A percentile compares a stretch with the other conserved stretches of the same genome.
phyloP scores from a whole-genome alignment of 2,888 invertebrate genomes.

The Lycocerus yunnanus region DNA sequence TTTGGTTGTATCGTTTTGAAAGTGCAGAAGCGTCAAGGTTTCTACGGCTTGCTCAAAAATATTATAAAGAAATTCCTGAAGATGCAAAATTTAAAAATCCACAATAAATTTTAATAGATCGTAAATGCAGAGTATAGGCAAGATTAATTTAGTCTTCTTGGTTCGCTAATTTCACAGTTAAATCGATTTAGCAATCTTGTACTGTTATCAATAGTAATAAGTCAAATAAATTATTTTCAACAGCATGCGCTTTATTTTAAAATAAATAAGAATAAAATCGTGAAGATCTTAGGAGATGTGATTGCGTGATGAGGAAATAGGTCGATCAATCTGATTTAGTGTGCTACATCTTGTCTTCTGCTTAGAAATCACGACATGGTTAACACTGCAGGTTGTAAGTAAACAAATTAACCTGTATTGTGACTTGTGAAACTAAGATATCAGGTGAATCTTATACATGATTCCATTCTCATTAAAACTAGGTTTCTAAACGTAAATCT shows the following conservation, averaged over 20 bases:
- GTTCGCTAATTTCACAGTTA: background rate
- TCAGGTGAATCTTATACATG: conserved; percentile 20
- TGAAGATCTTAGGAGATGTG: conserved; percentile 28
- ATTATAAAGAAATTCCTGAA: too few relatives aligned
- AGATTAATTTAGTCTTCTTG: background rate
- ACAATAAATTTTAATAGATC: background rate
- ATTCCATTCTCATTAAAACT: conserved; percentile 11
- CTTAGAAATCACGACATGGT: conserved; percentile 27
- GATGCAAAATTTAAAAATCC: background rate
- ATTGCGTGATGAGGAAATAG: conserved; percentile 35
- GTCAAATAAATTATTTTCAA: conserved; percentile 13
- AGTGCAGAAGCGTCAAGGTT: too few relatives aligned
- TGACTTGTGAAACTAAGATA: conserved; percentile 23
- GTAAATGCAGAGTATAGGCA: background rate
- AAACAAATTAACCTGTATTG: conserved; percentile 25
- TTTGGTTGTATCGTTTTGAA: too few relatives aligned
- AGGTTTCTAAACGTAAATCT: conserved; percentile 3
- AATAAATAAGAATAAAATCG: conserved; percentile 21
- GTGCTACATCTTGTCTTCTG: conserved; percentile 27
- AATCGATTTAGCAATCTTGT: background rate
- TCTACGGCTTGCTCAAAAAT: too few relatives aligned
- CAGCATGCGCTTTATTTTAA: conserved; percentile 6
- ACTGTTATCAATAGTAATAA: conserved; percentile 6
- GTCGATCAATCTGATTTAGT: conserved; percentile 33
- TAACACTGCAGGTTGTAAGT: conserved; percentile 30